Evolutionary conservation across 1,140 invertebrate species (phyloP).

Genomic region (Dinothrombium tinctorium): DNA sequence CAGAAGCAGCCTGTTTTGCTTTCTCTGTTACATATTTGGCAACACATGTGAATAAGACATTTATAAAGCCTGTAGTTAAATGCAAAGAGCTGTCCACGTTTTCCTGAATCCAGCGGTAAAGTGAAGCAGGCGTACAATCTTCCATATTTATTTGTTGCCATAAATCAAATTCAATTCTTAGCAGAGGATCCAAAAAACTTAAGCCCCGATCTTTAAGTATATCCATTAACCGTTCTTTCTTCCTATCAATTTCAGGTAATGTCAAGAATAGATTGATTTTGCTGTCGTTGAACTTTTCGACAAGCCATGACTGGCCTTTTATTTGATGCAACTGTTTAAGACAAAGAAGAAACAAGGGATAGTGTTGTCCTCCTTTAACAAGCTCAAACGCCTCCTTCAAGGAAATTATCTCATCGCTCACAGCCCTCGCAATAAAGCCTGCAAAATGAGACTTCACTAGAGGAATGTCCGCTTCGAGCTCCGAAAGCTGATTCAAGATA

Average conservation of each 20-base stretch:
- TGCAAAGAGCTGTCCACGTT: conserved; percentile 61
- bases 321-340: conserved; percentile 58
- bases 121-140: conserved; percentile 20
- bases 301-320: conserved; percentile 45
- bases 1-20: conserved; percentile 1
- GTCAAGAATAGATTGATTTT: conserved; percentile 61
- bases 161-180: conserved; percentile 70
- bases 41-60: conserved; percentile 50
- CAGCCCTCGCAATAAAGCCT: conserved; percentile 34
- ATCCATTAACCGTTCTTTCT: conserved; percentile 57
- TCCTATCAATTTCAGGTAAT: conserved; percentile 54
- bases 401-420: conserved; percentile 37
- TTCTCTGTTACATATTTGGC: conserved; percentile 8
- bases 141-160: conserved; percentile 40
- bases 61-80: conserved; percentile 61
- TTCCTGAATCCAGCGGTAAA: conserved; percentile 45
- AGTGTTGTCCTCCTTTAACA: conserved; percentile 60
- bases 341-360: conserved; percentile 62
- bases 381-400: conserved; percentile 53
- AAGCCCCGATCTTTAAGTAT: conserved; percentile 71
- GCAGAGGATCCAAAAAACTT: conserved; percentile 65
- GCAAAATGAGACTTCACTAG: conserved; percentile 45
- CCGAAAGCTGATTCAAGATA: conserved; percentile 21
- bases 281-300: conserved; percentile 53
- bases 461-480: conserved; percentile 42